Base-by-base conservation (phyloP, 2,113 vertebrate species). In the Trogon surrucura region DNA sequence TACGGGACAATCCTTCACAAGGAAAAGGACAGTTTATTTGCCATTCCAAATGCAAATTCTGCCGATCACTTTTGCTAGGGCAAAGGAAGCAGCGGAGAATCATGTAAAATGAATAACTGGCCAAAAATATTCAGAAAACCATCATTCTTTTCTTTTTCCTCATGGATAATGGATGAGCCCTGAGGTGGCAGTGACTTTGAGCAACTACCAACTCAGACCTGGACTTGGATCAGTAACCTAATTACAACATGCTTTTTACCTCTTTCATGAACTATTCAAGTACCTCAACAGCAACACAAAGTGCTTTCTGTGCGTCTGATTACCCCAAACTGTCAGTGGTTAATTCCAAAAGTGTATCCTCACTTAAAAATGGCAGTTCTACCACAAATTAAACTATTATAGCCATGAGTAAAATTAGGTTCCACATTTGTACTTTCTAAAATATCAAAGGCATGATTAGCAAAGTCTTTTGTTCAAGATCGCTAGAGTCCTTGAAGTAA, bases 401-500 rank as follows among this genome's bases (percentile, higher is more conserved):
- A 92, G 78, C 66, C 93, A 53, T 79, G 77, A 94, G 92, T 85
- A 93, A 96, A 96, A 96, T 96, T 96, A 94, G 92, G 96, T 91
- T 89, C 91, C 72, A 95, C 93, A 97, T 88, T 97, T 96, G 79
- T 91, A 97, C 94, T 93, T 97, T 97, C 96, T 95, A 91, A 97
- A 98, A 97, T 97, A 97, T 96, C 97, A 98, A 98, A 98, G 95
- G 94, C 79, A 48, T 87, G 85, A 97, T 97, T 96, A 97, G 71
- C 80, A 66, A 91, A 74, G 50, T 77, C 88, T 96, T 97, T 97
- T 86, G 95, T 96, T 96, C 90, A 90, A 95, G 92, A 97, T 95
- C 84, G 94, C 86, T 34, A 16, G 80, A 95, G 96, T 97, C 95
- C 88, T 97, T 74, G 84, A 92, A 95, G 94, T 96, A 88, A 89